Evolutionary conservation across 2,113 vertebrate genomes (phyloP).

Genomic region (Gymnarchus niloticus): DNA sequence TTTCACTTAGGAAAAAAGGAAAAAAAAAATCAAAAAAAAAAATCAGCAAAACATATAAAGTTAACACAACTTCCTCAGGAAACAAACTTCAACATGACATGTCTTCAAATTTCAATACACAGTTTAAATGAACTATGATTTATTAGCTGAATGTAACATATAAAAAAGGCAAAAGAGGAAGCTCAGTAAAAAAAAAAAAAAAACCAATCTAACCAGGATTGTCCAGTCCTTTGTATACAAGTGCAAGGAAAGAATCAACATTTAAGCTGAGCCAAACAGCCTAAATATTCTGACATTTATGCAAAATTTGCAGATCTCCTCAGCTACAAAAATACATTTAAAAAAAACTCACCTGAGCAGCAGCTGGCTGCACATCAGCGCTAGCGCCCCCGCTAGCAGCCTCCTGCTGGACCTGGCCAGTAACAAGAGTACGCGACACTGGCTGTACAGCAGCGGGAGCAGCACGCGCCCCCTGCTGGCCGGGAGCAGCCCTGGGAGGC

Average conservation of each 20-base stretch:
- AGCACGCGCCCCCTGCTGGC: conserved; percentile 45
- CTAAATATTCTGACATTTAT: background rate
- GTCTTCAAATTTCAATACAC: no score
- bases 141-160: background rate
- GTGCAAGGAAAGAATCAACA: background rate
- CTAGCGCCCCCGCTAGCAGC: conserved; percentile 33
- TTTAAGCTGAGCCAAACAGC: background rate
- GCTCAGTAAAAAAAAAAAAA: background rate
- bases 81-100: no score
- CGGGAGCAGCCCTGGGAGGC: conserved; percentile 48
- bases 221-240: background rate
- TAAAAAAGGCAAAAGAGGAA: background rate
- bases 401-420: conserved; percentile 62
- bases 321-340: background rate
- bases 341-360: conserved; percentile 55
- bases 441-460: conserved; percentile 69
- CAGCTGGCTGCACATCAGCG: conserved; percentile 44
- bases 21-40: background rate
- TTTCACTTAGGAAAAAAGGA: background rate
- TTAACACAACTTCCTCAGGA: no score
- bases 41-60: background rate
- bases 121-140: no score
- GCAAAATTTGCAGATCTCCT: background rate
- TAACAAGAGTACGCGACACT: conserved; percentile 77
- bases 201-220: background rate